Evolutionary conservation across 1,140 invertebrate genomes (phyloP), one percentile per base, ranked within the genome.

Genomic region (Melitaea cinxia): DNA sequence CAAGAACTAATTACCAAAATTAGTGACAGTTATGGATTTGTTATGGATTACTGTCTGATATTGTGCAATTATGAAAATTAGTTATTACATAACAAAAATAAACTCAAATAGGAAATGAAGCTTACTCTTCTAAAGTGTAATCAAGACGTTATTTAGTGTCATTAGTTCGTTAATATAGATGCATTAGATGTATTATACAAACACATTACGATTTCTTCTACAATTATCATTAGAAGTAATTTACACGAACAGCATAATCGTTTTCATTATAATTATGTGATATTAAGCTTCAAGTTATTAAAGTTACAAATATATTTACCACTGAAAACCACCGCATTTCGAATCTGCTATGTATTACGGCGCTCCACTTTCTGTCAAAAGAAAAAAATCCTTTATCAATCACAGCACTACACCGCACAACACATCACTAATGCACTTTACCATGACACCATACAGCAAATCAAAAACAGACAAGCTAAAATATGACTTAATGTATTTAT

Each of bases 281-380:
- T 9, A 30, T 30, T 30, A 9, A 9, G 7, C 12, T 30, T 30
- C 2, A 30, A 30, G 7, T 30, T 1, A 30, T 30, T 30, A 30
- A 1, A 30, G 7, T 2, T 5, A 33, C 10, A 10, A 3, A 33
- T 10, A 60, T 74, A 85, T 70, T 85, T 88, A 89, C 86, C 84
- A 86, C 58, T 60, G 67, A 55, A 73, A 77, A 68, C 72, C 85
- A 81, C 82, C 78, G 84, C 86, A 89, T 89, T 45, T 74, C 74
- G 77, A 30, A 50, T 33, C 15, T 49, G 66, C 72, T 65, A 60
- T 72, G 69, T 63, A 60, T 65, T 56, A 61, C 24, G 70, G 52
- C 72, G 65, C 76, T 63, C 72, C 73, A 78, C 73, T 75, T 35
- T 85, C 85, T 88, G 85, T 86, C 81, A 87, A 88, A 82, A 81